phyloP scores from a whole-genome alignment of 2,113 vertebrate genomes.

The Pycnonotus jocosus region DNA sequence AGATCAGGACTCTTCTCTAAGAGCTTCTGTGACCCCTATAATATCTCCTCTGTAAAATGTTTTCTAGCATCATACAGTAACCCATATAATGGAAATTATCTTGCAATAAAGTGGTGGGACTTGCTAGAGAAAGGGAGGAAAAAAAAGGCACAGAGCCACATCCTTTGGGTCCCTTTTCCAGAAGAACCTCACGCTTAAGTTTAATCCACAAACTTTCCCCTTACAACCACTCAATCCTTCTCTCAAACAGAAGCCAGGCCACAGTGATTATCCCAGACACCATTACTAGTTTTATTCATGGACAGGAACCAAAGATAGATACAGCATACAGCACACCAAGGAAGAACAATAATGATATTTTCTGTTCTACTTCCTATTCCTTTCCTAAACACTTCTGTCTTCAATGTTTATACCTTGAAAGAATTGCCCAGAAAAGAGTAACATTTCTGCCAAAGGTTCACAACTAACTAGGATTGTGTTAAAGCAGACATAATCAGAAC shows the following conservation, averaged over 20 bases:
- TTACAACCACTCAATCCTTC: accelerated
- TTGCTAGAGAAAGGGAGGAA: neutral
- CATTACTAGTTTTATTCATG: neutral
- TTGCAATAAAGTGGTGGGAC: neutral
- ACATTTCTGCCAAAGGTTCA: neutral
- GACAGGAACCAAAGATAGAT: neutral
- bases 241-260: neutral
- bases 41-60: neutral
- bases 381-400: neutral
- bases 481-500: neutral
- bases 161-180: neutral
- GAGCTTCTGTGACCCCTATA: neutral
- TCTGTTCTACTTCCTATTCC: neutral
- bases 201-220: neutral
- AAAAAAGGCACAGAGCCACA: neutral
- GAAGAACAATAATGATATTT: neutral
- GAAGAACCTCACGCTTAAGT: neutral
- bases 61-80: neutral
- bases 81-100: neutral
- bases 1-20: neutral
- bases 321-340: neutral
- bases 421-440: neutral
- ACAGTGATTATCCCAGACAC: neutral
- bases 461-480: neutral
- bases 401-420: neutral